Base-by-base conservation (phyloP, 1,140 invertebrate species). In the Zaprionus ornatus region DNA sequence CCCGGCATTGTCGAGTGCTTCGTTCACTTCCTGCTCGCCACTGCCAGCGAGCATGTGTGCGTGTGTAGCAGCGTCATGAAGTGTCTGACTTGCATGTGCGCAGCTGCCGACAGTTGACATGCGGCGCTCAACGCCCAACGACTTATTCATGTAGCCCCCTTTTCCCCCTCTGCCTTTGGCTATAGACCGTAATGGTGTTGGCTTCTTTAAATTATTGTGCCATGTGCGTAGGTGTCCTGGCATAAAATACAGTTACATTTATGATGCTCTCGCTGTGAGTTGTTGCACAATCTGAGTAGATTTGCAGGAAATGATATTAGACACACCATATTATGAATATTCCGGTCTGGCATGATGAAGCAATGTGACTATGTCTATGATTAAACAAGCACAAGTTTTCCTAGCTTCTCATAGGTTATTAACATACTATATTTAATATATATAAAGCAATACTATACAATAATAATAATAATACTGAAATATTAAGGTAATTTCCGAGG, bases 11-110 rank as follows among this genome's bases (percentile, higher is more conserved):
- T 69, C 66, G 59, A 88, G 81, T 63, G 81, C 62, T 81, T 55
- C 85, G 69, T 70, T 84, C 71, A 81, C 85, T 88, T 88, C 84
- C 84, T 88, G 80, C 65, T 59, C 69, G 63, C 56, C 61, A 48
- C 56, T 40, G 52, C 27, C 61, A 54, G 29, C 19, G 10, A 40
- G 29, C 35, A 17, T 69, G 63, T 59, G 50, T 72, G 29, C 40
- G 62, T 50, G 50, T 42, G 54, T 72, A 50, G 63, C 70, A 55
- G 60, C 78, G 80, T 74, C 80, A 82, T 86, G 77, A 90, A 88
- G 84, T 90, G 85, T 81, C 77, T 88, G 80, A 82, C 75, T 82
- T 82, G 85, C 82, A 86, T 81, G 82, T 85, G 82, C 85, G 76
- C 78, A 77, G 66, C 63, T 77, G 70, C 74, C 77, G 85, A 85